A percentile compares a stretch with the other conserved stretches of the same genome.
Conservation (phyloP, 2,888 invertebrate species). For the Rutpela maculata region DNA sequence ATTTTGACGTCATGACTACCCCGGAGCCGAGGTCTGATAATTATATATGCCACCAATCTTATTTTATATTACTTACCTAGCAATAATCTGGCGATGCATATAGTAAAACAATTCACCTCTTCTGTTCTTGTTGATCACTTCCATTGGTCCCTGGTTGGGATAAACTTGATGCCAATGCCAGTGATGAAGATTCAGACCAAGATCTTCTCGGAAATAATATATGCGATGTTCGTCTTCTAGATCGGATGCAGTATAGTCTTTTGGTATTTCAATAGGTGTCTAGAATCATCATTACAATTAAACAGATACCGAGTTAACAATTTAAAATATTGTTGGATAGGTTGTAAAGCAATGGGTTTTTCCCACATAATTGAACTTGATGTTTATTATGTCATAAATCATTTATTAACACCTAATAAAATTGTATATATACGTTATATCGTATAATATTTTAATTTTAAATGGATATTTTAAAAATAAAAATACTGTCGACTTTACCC, state of each 20-base stretch:
- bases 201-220: conserved; percentile 90
- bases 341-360: too few relatives aligned
- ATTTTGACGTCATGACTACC: too few relatives aligned
- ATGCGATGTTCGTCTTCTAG: conserved; percentile 86
- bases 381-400: too few relatives aligned
- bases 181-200: conserved; percentile 90
- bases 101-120: conserved; percentile 87
- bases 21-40: too few relatives aligned
- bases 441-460: too few relatives aligned
- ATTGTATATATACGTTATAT: too few relatives aligned
- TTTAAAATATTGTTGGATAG: background rate
- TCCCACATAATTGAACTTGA: too few relatives aligned
- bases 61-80: conserved; percentile 72
- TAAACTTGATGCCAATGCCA: conserved; percentile 95
- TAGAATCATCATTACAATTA: conserved; percentile 63
- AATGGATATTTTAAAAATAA: too few relatives aligned
- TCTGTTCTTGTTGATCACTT: conserved; percentile 83
- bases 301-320: background rate
- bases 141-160: conserved; percentile 80
- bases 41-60: too few relatives aligned
- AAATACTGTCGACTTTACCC: too few relatives aligned
- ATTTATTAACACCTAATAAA: too few relatives aligned
- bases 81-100: conserved; percentile 83
- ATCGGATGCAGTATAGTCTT: conserved; percentile 85
- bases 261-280: conserved; percentile 82